Conservation (phyloP, 1,140 invertebrate genomes). For the Nephotettix cincticeps region DNA sequence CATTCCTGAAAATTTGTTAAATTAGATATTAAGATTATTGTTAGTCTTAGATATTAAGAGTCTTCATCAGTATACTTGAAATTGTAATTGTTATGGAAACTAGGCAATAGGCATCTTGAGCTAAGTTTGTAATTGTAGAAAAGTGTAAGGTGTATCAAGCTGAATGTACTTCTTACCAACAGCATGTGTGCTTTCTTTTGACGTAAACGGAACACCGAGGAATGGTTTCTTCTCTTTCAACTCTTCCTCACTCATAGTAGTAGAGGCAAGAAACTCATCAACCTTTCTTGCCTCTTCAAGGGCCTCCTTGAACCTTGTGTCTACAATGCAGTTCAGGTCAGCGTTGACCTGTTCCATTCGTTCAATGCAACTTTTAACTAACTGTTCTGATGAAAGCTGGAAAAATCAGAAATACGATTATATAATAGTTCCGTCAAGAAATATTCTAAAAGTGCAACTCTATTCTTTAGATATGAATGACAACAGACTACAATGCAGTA, state of each 20-base stretch:
- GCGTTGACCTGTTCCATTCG: constrained; percentile 78
- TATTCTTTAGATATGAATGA: no score
- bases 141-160: no score
- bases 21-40: no score
- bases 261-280: constrained; percentile 63
- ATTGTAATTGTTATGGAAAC: no score
- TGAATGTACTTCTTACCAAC: constrained; percentile 58
- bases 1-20: constrained; percentile 53
- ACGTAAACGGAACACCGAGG: constrained; percentile 81
- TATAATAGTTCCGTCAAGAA: no score
- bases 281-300: constrained; percentile 70
- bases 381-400: constrained; percentile 61
- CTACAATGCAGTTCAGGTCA: constrained; percentile 78
- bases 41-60: no score
- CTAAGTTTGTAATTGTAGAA: no score
- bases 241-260: constrained; percentile 53
- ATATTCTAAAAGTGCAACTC: no score
- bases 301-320: constrained; percentile 73
- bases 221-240: constrained; percentile 63
- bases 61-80: no score
- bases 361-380: constrained; percentile 72
- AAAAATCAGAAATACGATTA: no score
- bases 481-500: no score
- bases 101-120: no score
- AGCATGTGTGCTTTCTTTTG: constrained; percentile 62